Conservation (phyloP, 2,797 vertebrate genomes). For the Arnoldichthys spilopterus region DNA sequence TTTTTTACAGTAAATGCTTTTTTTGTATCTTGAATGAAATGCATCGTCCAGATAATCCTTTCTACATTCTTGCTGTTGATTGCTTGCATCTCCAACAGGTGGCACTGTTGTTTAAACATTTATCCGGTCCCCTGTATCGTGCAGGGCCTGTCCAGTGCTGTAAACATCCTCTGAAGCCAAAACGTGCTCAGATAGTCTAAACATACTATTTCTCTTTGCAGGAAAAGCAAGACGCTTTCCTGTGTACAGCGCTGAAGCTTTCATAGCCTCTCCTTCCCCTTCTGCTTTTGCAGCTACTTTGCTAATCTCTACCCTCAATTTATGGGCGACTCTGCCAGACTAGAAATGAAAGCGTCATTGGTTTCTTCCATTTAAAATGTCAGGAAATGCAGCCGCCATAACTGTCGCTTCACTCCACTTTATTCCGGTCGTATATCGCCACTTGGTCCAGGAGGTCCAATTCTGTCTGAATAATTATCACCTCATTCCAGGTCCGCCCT, state of each 20-base stretch:
- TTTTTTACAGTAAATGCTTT: background rate
- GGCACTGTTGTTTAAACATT: constrained; percentile 55
- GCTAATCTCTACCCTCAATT: background rate
- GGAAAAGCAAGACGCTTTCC: background rate
- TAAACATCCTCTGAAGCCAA: background rate
- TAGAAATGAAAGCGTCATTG: background rate
- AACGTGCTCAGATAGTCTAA: background rate
- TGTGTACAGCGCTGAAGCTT: background rate
- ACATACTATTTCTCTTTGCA: background rate
- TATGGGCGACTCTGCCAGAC: background rate
- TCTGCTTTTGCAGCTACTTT: background rate
- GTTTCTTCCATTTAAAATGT: background rate
- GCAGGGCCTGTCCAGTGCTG: background rate
- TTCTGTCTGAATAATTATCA: constrained; percentile 18
- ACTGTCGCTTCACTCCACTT: background rate
- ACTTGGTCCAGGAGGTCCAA: background rate
- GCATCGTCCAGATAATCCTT: background rate
- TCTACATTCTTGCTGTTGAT: constrained; percentile 12
- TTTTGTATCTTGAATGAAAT: constrained; percentile 1
- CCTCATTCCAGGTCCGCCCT: constrained; percentile 6
- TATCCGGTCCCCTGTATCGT: background rate
- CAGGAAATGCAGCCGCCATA: background rate
- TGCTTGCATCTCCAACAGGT: constrained; percentile 50
- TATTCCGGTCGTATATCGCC: background rate
- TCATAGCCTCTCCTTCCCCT: background rate